phyloP scores from a whole-genome alignment of 2,888 invertebrate species.

The Polymixis flavicincta region DNA sequence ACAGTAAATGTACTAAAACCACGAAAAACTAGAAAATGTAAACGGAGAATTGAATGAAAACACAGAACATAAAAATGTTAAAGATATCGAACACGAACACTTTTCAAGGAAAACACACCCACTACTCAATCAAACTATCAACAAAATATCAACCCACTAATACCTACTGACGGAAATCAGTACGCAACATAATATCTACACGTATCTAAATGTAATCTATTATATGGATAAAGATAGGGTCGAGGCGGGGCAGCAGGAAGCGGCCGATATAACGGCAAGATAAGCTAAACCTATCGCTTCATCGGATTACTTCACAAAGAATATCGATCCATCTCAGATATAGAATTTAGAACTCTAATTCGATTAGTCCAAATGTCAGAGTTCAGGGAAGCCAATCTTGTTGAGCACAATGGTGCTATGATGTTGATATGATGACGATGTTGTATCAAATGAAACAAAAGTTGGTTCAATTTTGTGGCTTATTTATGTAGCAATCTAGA shows the following conservation, averaged over 20 bases:
- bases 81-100: conserved; percentile 13
- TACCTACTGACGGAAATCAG: conserved; percentile 57
- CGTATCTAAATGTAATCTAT: conserved; percentile 63
- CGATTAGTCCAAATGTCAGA: conserved; percentile 80
- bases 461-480: neutral
- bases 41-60: conserved; percentile 3
- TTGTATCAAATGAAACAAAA: neutral
- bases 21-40: neutral
- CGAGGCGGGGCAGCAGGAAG: conserved; percentile 67
- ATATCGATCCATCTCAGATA: conserved; percentile 67
- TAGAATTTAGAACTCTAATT: conserved; percentile 78
- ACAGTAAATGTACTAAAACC: neutral
- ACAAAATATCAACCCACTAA: conserved; percentile 41
- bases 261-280: conserved; percentile 64
- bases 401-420: conserved; percentile 14
- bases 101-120: conserved; percentile 47
- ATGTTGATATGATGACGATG: neutral
- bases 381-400: conserved; percentile 66
- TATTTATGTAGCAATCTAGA: neutral
- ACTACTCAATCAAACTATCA: conserved; percentile 41
- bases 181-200: conserved; percentile 55
- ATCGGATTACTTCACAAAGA: conserved; percentile 79
- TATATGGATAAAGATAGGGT: conserved; percentile 66
- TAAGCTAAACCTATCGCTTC: conserved; percentile 71
- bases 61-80: conserved; percentile 19